Evolutionary conservation across 2,888 invertebrate genomes (phyloP).

Genomic region (Polyommatus icarus): DNA sequence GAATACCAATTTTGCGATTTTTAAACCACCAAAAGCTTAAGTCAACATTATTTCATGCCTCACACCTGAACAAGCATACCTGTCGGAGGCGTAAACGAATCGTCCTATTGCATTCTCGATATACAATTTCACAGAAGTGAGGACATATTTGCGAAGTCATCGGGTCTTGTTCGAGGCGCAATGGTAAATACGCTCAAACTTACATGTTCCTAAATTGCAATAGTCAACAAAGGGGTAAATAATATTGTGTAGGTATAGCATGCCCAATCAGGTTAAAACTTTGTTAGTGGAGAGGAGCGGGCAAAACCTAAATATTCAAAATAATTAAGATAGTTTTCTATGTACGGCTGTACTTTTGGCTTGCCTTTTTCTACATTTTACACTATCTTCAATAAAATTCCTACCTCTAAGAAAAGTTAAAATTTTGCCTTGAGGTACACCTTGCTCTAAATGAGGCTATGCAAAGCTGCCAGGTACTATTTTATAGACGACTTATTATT

Average conservation of each 20-base stretch:
- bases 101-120: background rate
- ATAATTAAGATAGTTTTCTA: no score
- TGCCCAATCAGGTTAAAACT: background rate
- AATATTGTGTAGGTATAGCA: background rate
- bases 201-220: conserved; percentile 14
- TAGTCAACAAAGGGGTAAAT: background rate
- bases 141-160: conserved; percentile 2
- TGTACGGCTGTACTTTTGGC: no score
- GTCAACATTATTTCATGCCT: background rate
- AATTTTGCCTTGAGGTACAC: no score
- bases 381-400: no score
- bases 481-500: background rate
- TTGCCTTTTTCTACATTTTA: no score
- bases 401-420: no score
- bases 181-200: conserved; percentile 1
- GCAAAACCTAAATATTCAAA: background rate
- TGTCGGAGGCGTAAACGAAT: background rate
- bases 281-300: background rate
- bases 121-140: conserved; percentile 20
- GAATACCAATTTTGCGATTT: background rate
- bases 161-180: background rate
- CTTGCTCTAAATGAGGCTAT: no score
- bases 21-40: background rate
- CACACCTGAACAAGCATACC: conserved; percentile 6
- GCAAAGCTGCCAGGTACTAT: no score